A percentile compares a stretch with the other conserved stretches of the same genome.
These are phyloP conservation scores for Drosophila macrothrix DNA, from an alignment of 2,888 invertebrate species.

Conservation along the genomic window DNA sequence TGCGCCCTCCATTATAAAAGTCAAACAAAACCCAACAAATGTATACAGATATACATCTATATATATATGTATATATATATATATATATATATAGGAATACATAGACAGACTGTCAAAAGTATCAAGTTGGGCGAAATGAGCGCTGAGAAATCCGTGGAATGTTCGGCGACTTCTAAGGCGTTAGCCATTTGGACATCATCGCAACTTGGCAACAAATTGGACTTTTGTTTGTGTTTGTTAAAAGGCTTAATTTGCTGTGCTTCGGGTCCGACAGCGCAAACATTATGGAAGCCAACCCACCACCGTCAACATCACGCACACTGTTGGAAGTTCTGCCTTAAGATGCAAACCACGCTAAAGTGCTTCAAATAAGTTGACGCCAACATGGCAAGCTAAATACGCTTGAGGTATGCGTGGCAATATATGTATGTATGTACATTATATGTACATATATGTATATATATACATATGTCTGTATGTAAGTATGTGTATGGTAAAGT, in stretches of 20 bases:
- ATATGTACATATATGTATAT: conserved; percentile 2
- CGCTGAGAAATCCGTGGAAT: conserved; percentile 14
- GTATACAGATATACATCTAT: neutral
- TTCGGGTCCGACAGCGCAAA: conserved; percentile 63
- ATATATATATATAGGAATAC: neutral
- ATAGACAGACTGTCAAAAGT: conserved; percentile 3
- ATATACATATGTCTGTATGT: conserved; percentile 5
- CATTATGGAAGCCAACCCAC: conserved; percentile 57
- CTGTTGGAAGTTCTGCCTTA: conserved; percentile 27
- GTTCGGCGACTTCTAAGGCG: conserved; percentile 27
- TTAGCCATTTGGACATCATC: conserved; percentile 67
- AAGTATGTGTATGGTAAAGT: conserved; percentile 25
- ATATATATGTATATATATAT: neutral
- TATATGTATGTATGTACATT: neutral
- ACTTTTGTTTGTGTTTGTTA: conserved; percentile 80
- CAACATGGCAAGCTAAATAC: conserved; percentile 44
- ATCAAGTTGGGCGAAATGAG: neutral
- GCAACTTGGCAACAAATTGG: conserved; percentile 79
- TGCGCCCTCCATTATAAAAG: conserved; percentile 55
- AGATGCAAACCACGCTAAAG: conserved; percentile 64
- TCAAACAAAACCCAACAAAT: conserved; percentile 39
- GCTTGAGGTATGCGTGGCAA: conserved; percentile 20
- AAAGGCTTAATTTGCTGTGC: conserved; percentile 80
- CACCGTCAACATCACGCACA: neutral
- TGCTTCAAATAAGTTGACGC: conserved; percentile 77